Base-by-base conservation (phyloP, 1,140 invertebrate genomes). In the Cephus cinctus region DNA sequence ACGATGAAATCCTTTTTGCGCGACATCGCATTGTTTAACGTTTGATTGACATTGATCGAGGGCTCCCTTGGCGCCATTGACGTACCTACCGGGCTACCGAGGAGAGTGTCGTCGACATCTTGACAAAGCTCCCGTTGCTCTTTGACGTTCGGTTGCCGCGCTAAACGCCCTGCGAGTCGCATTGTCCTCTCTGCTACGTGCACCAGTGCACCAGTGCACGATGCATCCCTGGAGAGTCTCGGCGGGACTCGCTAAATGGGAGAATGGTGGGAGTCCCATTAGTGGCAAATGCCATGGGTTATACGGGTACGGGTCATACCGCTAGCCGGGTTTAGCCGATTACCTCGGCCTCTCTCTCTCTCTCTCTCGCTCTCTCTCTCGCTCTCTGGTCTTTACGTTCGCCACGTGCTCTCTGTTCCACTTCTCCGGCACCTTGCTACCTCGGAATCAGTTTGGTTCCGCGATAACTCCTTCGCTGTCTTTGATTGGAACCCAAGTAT, bases 21-120 rank as follows among this genome's bases (percentile, higher is more conserved):
- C 50, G 61, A 42, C 61, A 61, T 47, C 57, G 68, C 64, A 67
- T 69, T 71, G 67, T 71, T 69, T 69, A 71, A 68, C 68, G 56
- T 52, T 54, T 71, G 69, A 71, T 71, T 71, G 69, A 70, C 67
- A 58, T 71, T 71, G 69, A 71, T 69, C 67, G 67, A 69, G 69
- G 69, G 67, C 43, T 34, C 50, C 50, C 36, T 60, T 42, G 34
- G 43, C 54, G 44, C 34, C 41, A 54, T 44, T 22, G 50, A 39
- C 43, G 18, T 44, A 23, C 22, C 41, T 39, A 41, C 45, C 23
- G 57, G 59, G n/a, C n/a, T n/a, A n/a, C n/a, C n/a, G n/a, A n/a
- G n/a, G 58, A 54, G 63, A 66, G 54, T 63, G 63, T 67, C 57
- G 57, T 43, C 35, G 46, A 57, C 56, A 47, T 44, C 49, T 47